Conservation (phyloP, 2,888 invertebrate genomes). For the Torymus tubicola region DNA sequence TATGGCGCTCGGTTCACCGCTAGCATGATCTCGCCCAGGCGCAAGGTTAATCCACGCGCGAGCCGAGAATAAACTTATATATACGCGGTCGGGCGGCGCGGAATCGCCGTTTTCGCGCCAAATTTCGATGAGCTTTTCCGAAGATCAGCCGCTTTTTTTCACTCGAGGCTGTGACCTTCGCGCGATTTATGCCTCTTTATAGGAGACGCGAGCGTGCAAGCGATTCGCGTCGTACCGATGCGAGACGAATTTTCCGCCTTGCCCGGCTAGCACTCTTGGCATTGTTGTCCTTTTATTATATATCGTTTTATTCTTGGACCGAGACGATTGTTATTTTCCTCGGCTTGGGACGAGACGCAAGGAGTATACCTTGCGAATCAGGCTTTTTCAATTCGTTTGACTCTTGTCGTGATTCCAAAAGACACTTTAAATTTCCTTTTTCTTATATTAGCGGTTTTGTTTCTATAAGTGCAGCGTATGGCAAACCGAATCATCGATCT, state of each 20-base stretch:
- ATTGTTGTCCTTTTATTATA: conserved; percentile 17
- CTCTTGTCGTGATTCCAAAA: no score
- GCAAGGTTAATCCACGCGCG: conserved; percentile 52
- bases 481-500: no score
- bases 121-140: conserved; percentile 51
- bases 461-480: no score
- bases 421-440: no score
- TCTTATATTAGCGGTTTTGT: no score
- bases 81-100: no score
- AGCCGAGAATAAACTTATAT: conserved; percentile 47
- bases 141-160: conserved; percentile 14
- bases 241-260: no score
- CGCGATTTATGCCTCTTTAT: conserved; percentile 11
- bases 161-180: conserved; percentile 14
- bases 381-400: no score
- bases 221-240: background rate
- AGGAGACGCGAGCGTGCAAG: background rate
- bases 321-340: background rate
- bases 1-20: no score
- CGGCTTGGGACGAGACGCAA: background rate
- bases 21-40: conserved; percentile 34
- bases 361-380: no score
- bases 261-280: conserved; percentile 19
- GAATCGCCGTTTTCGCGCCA: conserved; percentile 51
- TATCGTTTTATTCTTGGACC: conserved; percentile 26